Evolutionary conservation across 1,140 invertebrate species (phyloP).

Genomic region (Platyscapa corneri): DNA sequence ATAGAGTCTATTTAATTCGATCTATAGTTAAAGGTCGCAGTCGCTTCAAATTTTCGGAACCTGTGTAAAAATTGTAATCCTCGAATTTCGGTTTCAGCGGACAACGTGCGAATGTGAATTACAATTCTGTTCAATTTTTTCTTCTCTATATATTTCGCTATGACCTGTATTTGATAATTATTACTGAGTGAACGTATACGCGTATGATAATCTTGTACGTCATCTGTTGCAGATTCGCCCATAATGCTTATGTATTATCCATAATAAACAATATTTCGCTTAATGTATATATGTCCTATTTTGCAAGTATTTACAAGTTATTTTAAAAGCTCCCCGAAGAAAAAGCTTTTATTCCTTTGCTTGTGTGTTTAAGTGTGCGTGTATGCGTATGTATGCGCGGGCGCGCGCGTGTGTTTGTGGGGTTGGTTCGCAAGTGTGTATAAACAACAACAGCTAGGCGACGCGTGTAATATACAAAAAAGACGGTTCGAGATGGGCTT

Average conservation of each 20-base stretch:
- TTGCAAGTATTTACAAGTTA: slow-evolving; percentile 66
- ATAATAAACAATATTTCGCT: slow-evolving; percentile 63
- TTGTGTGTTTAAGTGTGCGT: background rate
- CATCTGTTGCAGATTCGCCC: slow-evolving; percentile 59
- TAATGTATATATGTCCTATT: slow-evolving; percentile 53
- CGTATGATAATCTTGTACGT: slow-evolving; percentile 60
- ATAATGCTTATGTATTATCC: slow-evolving; percentile 63
- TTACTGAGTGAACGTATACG: slow-evolving; percentile 67
- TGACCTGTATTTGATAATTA: slow-evolving; percentile 66
- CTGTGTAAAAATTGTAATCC: slow-evolving; percentile 44
- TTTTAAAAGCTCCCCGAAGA: slow-evolving; percentile 51
- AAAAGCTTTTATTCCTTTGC: background rate
- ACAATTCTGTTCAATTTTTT: slow-evolving; percentile 26
- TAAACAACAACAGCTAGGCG: slow-evolving; percentile 61
- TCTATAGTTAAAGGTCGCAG: slow-evolving; percentile 45
- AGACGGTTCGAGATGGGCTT: slow-evolving; percentile 53
- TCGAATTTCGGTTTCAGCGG: slow-evolving; percentile 38
- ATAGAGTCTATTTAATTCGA: slow-evolving; percentile 49
- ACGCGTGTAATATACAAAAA: slow-evolving; percentile 60
- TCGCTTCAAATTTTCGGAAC: slow-evolving; percentile 26
- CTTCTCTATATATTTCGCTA: slow-evolving; percentile 58
- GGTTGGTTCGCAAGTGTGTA: slow-evolving; percentile 17
- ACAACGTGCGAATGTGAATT: slow-evolving; percentile 46
- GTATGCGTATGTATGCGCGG: background rate
- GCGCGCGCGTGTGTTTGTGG: background rate